Conservation (phyloP, 2,888 invertebrate genomes). For the Thecocarcelia acutangulata region DNA sequence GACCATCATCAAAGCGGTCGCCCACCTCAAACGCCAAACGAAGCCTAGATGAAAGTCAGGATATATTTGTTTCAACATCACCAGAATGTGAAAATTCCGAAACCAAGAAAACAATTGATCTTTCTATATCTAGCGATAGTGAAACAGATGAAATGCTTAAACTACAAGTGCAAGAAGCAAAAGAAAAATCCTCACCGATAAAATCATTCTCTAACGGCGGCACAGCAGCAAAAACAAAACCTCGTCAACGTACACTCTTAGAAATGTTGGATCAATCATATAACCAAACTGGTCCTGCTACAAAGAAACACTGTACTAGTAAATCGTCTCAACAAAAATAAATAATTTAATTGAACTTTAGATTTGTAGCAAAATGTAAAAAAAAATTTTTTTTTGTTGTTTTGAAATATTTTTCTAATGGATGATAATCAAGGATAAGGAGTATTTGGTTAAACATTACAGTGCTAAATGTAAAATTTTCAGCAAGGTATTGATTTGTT, state of each 20-base stretch:
- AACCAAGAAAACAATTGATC: constrained; percentile 46
- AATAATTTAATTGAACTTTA: background rate
- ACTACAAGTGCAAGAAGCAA: constrained; percentile 18
- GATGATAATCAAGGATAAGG: too few relatives aligned
- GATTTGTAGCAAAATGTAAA: constrained; percentile 2
- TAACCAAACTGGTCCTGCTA: constrained; percentile 64
- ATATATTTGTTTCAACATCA: constrained; percentile 70
- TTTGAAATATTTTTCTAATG: too few relatives aligned
- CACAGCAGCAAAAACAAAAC: constrained; percentile 47
- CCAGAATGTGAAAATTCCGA: constrained; percentile 63
- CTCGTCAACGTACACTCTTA: constrained; percentile 76
- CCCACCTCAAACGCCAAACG: constrained; percentile 56
- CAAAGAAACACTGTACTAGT: constrained; percentile 58
- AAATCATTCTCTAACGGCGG: constrained; percentile 45
- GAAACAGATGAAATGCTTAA: constrained; percentile 62
- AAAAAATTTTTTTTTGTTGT: too few relatives aligned
- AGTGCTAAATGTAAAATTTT: too few relatives aligned
- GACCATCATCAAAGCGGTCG: constrained; percentile 39
- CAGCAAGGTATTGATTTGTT: too few relatives aligned
- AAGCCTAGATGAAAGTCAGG: constrained; percentile 66
- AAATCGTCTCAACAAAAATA: constrained; percentile 48
- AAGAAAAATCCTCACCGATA: constrained; percentile 37
- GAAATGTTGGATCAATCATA: constrained; percentile 78
- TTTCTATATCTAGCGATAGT: constrained; percentile 68
- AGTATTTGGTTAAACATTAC: too few relatives aligned